These are phyloP conservation scores for Acronicta alni DNA, from an alignment of 2,888 invertebrate species.

Conservation along the genomic window DNA sequence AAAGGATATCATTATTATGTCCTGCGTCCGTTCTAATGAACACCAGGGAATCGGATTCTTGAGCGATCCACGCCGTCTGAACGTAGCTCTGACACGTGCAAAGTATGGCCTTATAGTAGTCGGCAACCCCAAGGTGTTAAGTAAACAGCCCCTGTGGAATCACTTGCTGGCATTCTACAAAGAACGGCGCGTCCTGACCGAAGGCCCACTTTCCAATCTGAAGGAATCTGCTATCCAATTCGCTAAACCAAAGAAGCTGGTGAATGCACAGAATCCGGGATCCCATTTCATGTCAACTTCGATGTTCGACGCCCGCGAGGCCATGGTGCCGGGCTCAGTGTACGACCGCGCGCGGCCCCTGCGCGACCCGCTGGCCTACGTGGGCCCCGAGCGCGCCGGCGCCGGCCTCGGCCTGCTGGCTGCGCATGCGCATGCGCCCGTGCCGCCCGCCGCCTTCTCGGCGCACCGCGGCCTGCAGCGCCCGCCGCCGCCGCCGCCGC, in stretches of 20 bases:
- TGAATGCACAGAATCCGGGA: conserved; percentile 98
- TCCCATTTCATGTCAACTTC: conserved; percentile 99
- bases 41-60: conserved; percentile 99
- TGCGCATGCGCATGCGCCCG: conserved; percentile 94
- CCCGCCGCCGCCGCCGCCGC: conserved; percentile 93
- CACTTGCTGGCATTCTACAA: conserved; percentile 99
- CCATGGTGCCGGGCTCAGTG: conserved; percentile 97
- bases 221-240: conserved; percentile 99
- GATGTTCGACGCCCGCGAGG: conserved; percentile 98
- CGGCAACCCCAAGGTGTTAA: conserved; percentile 99
- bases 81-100: conserved; percentile 99
- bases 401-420: no score
- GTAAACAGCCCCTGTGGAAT: conserved; percentile 99
- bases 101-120: conserved; percentile 99
- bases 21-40: conserved; percentile 99
- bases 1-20: conserved; percentile 99
- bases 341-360: conserved; percentile 95
- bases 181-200: conserved; percentile 98
- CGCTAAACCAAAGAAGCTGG: conserved; percentile 98
- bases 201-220: conserved; percentile 98
- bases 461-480: conserved; percentile 95
- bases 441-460: conserved; percentile 98
- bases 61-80: conserved; percentile 98
- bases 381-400: conserved; percentile 95
- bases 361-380: conserved; percentile 97